Evolutionary conservation across 2,113 vertebrate genomes (phyloP), one percentile per base, ranked within the genome.

Genomic region (Myrmecobius fasciatus): DNA sequence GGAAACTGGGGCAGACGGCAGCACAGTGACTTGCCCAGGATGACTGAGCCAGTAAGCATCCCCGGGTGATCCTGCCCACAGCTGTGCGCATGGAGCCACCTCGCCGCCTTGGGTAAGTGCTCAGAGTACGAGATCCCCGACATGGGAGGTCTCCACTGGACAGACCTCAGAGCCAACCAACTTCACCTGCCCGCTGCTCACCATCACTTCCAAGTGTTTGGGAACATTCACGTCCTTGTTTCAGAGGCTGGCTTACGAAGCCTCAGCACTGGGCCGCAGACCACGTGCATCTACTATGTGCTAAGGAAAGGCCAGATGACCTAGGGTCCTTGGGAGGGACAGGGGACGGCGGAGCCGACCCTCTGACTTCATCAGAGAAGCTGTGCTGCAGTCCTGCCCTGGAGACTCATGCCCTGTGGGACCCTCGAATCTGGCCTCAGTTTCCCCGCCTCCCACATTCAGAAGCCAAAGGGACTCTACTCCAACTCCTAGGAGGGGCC

Each of bases 111-210:
- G 5, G 47, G 43, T 22, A 7, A 2, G 17, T 43, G 36, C 8
- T 75, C 8, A 75, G 47, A 53, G 2, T 89, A 24, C 31, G 14
- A n/a, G 4, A 10, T 89, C 67, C 95, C 52, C 31, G 36, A 53
- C 43, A 20, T 89, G 89, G 53, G 75, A 49, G 83, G 52, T 25
- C 92, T 93, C 31, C 90, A 95, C 89, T 93, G 51, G 93, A 60
- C 52, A 83, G 46, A 89, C 28, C 93, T 94, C 90, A 89, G 22
- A 96, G 51, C 31, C 91, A 92, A 91, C 89, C 53, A 52, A 91
- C 53, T 94, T 89, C 9, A 12, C 67, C 49, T 49, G 49, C 4
- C 49, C 6, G 49, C 36, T n/a, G 0, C n/a, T 67, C n/a, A 83
- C 43, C 20, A 43, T 8, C 36, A n/a, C 67, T 83, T 83, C 43